Evolutionary conservation across 1,140 invertebrate genomes (phyloP).

Genomic region (Euglossa dilemma): DNA sequence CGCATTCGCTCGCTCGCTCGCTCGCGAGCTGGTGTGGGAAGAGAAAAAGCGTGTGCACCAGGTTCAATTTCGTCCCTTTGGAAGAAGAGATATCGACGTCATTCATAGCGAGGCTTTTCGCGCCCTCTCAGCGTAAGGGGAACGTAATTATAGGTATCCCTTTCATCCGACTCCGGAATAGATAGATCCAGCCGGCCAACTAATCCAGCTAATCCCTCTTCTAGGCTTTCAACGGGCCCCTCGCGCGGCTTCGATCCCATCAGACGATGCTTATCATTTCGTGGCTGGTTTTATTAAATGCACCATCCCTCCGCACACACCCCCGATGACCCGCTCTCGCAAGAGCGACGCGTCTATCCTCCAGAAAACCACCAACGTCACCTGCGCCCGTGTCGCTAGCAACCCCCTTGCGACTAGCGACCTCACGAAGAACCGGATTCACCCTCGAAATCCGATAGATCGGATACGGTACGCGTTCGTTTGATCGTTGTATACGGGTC

Average conservation of each 20-base stretch:
- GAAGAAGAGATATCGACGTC: slow-evolving; percentile 68
- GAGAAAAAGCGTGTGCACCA: slow-evolving; percentile 39
- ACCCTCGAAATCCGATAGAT: background rate
- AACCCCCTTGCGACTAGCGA: background rate
- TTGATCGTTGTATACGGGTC: background rate
- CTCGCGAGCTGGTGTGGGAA: background rate
- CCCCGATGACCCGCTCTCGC: background rate
- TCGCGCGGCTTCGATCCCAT: slow-evolving; percentile 51
- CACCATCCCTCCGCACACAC: background rate
- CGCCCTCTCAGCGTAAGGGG: slow-evolving; percentile 59
- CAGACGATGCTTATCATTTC: slow-evolving; percentile 56
- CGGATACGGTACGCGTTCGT: background rate
- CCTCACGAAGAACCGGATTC: background rate
- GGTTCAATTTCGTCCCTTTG: slow-evolving; percentile 67
- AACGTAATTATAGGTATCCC: slow-evolving; percentile 73
- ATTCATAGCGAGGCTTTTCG: slow-evolving; percentile 68
- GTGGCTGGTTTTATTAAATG: slow-evolving; percentile 62
- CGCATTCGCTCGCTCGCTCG: too few relatives aligned
- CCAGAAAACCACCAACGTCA: background rate
- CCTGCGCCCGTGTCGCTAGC: background rate
- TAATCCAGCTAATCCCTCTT: slow-evolving; percentile 69
- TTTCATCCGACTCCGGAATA: slow-evolving; percentile 65
- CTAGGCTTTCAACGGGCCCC: slow-evolving; percentile 55
- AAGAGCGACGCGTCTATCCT: background rate
- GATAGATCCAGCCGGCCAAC: slow-evolving; percentile 60